Evolutionary conservation across 2,797 vertebrate genomes (phyloP).

Genomic region (Microctenopoma stevenorrisi): DNA sequence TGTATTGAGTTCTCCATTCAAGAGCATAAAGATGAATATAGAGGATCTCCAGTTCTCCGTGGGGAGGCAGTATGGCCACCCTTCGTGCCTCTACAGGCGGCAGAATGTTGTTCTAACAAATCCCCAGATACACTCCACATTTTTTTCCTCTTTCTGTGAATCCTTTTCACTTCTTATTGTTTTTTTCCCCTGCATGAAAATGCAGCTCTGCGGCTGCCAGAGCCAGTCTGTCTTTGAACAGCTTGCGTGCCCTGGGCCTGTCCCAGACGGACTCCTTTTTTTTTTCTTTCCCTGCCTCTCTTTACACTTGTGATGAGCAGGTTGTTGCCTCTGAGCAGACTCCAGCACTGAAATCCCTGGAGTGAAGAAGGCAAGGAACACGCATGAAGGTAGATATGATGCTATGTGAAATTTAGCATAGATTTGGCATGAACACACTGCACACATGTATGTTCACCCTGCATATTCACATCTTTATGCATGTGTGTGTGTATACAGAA

Average conservation of each 20-base stretch:
- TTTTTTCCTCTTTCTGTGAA: conserved; percentile 43
- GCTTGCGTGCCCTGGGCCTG: conserved; percentile 83
- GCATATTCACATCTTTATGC: too few species aligned
- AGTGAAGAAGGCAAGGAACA: conserved; percentile 55
- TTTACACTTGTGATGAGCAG: conserved; percentile 78
- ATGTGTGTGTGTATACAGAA: background rate
- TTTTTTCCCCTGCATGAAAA: conserved; percentile 56
- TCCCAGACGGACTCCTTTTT: conserved; percentile 77
- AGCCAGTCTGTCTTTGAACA: conserved; percentile 80
- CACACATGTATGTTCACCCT: conserved; percentile 18
- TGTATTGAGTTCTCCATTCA: conserved; percentile 23
- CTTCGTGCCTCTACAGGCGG: conserved; percentile 65
- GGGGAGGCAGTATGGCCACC: conserved; percentile 61
- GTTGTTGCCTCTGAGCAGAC: conserved; percentile 78
- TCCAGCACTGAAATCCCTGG: conserved; percentile 64
- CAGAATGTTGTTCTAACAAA: conserved; percentile 73
- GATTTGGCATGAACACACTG: conserved; percentile 20
- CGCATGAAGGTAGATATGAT: conserved; percentile 49
- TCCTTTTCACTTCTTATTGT: conserved; percentile 64
- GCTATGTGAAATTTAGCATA: conserved; percentile 51
- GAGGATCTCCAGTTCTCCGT: conserved; percentile 42
- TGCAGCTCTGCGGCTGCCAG: conserved; percentile 71
- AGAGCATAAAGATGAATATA: conserved; percentile 28
- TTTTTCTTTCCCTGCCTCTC: conserved; percentile 52
- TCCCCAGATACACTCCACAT: conserved; percentile 61